These are phyloP conservation scores for Sebastes diaconus DNA, from an alignment of 2,797 vertebrate genomes.

Conservation along the genomic window DNA sequence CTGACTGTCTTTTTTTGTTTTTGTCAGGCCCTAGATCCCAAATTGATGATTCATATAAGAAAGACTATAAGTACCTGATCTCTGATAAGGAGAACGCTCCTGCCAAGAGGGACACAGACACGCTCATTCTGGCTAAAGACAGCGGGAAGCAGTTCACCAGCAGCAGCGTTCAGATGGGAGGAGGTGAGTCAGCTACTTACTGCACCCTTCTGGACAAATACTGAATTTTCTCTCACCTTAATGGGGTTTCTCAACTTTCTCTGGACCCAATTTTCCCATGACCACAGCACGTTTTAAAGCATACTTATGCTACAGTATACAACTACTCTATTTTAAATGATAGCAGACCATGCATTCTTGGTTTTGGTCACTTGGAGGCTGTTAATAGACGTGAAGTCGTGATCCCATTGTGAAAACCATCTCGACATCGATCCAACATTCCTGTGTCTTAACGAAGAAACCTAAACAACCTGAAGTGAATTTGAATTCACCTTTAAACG, in stretches of 20 bases:
- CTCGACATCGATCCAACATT: neutral
- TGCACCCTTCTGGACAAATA: constrained; percentile 20
- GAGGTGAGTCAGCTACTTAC: constrained; percentile 60
- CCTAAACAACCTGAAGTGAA: neutral
- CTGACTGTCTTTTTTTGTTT: neutral
- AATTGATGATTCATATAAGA: constrained; percentile 86
- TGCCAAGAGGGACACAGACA: constrained; percentile 89
- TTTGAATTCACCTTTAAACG: neutral
- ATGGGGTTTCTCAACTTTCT: neutral
- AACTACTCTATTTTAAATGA: neutral
- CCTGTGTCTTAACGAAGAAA: neutral
- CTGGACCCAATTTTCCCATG: neutral
- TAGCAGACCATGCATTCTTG: neutral
- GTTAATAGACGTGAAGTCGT: neutral
- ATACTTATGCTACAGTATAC: neutral
- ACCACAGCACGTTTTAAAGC: neutral
- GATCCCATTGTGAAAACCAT: neutral
- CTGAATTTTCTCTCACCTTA: neutral
- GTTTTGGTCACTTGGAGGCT: neutral
- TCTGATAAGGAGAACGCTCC: constrained; percentile 91
- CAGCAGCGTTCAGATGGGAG: constrained; percentile 67
- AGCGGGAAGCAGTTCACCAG: constrained; percentile 93
- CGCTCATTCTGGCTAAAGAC: constrained; percentile 93
- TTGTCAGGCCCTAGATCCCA: constrained; percentile 72
- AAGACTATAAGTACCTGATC: constrained; percentile 89